Evolutionary conservation across 2,113 vertebrate species (phyloP).

Genomic region (Mirza zaza): DNA sequence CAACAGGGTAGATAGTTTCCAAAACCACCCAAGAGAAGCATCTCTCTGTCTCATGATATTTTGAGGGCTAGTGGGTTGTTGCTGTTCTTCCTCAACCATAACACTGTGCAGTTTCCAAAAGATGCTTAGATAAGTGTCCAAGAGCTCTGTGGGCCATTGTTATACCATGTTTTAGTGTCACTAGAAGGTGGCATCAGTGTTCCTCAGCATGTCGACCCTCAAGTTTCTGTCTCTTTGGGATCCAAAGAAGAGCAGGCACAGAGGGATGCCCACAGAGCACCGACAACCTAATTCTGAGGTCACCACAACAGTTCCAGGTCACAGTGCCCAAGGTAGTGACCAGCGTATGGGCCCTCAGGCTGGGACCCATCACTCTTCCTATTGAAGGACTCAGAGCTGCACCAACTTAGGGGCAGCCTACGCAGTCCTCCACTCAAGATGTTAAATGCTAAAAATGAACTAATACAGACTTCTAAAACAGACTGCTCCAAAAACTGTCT

Average conservation of each 20-base stretch:
- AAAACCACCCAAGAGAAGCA: not conserved
- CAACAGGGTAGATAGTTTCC: not conserved
- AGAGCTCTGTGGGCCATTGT: not conserved
- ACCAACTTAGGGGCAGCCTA: not conserved
- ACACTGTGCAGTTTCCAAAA: not conserved
- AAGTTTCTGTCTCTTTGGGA: not conserved
- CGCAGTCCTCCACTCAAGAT: constrained; percentile 59
- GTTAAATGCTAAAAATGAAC: constrained; percentile 56
- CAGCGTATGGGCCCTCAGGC: fast-evolving
- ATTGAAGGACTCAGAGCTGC: not conserved
- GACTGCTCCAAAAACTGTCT: constrained; percentile 43
- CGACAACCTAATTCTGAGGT: not conserved
- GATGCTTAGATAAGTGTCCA: not conserved
- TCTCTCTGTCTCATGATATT: not conserved
- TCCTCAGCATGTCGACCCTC: not conserved
- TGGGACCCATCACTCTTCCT: not conserved
- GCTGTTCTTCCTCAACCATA: not conserved
- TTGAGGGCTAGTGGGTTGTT: not conserved
- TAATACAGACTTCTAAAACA: constrained; percentile 56
- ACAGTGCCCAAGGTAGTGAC: not conserved
- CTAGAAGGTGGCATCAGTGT: not conserved
- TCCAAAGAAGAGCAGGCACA: not conserved
- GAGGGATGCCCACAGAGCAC: not conserved
- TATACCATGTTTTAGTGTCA: not conserved
- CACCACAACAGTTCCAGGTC: not conserved